Evolutionary conservation across 1,140 invertebrate species (phyloP), one percentile per base, ranked within the genome.

Genomic region (Dufourea novaeangliae): DNA sequence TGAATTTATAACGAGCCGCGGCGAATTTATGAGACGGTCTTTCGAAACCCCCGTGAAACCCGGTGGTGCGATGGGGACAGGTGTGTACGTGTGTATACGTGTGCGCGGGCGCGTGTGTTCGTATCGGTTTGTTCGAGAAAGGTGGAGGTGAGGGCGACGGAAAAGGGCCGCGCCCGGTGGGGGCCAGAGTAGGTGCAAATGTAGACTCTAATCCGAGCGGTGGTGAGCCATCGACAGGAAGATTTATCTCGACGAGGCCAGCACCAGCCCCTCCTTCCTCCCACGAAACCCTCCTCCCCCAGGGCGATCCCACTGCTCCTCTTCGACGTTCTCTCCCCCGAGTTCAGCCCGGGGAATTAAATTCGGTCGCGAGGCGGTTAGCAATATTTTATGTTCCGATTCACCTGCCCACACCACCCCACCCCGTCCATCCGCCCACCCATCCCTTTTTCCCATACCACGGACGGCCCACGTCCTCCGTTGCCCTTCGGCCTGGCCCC

Each of bases 201-300:
- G 87, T 88, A 86, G 88, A 88, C 86, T 88, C 87, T 88, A 88
- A 89, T 88, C 87, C 87, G 79, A 87, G 82, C 71, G 80, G 83
- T 78, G 85, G 87, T 87, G 88, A 89, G 83, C 86, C 86, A 89
- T 89, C 88, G 88, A 89, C 88, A 88, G 88, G 72, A 88, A 88
- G 86, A 89, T 89, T 89, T 89, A 89, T 89, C 86, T 88, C 78
- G 79, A 86, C 83, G 82, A 78, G 79, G 73, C 62, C 76, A 66
- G 46, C 77, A 46, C 77, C 37, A 56, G 25, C 61, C 62, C 68
- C 74, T 50, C 46, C 41, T 59, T 75, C 63, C 50, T 66, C 73
- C n/a, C 50, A 14, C 67, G 56, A 37, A 62, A 6, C 20, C 46
- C 44, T 20, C 17, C 20, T n/a, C 29, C 63, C 37, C 54, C 56